Conservation (phyloP, 2,113 vertebrate species). For the Naja naja region DNA sequence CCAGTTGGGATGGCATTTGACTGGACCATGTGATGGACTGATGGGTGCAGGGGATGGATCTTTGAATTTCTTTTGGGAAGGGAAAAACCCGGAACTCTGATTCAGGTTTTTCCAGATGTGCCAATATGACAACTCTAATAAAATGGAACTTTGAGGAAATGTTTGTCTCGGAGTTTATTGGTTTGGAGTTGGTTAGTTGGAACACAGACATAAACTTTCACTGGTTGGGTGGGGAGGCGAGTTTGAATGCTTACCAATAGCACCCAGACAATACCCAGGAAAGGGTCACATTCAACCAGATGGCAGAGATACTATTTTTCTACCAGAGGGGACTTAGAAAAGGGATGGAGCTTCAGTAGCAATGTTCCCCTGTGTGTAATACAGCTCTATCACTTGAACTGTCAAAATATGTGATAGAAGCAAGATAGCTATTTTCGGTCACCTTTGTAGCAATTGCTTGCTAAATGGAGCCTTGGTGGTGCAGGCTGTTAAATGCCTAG, state of each 20-base stretch:
- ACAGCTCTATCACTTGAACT: background rate
- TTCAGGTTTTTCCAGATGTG: no score
- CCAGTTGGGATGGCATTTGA: no score
- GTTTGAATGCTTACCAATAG: background rate
- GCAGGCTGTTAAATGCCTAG: no score
- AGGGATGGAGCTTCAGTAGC: background rate
- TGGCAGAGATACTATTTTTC: background rate
- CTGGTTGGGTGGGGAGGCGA: background rate
- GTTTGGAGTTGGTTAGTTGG: no score
- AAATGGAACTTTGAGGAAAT: no score
- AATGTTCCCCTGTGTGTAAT: rapidly evolving
- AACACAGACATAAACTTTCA: background rate
- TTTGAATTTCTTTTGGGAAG: no score
- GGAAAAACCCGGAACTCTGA: no score
- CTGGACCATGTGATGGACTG: no score
- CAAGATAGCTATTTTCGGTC: background rate
- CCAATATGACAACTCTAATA: no score
- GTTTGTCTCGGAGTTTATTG: no score
- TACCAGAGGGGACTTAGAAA: background rate
- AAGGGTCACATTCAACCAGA: background rate
- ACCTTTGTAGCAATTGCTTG: background rate
- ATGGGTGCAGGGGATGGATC: no score
- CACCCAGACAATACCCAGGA: background rate
- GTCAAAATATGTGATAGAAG: slow-evolving; percentile 1
- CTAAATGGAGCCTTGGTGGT: no score